Base-by-base conservation (phyloP, 2,113 vertebrate species). In the Peromyscus leucopus region DNA sequence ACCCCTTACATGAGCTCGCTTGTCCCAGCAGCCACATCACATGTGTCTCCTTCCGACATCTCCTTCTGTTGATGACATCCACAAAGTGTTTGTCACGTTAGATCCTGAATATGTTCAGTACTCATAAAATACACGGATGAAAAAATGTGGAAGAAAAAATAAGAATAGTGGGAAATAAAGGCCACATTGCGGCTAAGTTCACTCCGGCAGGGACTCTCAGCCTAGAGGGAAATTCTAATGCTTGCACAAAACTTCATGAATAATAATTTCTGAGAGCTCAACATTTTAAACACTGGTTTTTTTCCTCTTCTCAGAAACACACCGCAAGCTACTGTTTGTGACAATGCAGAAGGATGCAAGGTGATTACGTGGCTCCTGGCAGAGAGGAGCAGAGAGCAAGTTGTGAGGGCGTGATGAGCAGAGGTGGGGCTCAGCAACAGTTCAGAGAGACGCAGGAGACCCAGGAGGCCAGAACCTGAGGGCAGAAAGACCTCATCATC, bases 201-300 rank as follows among this genome's bases (percentile, higher is more conserved):
- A 0, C 87, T 91, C 89, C 82, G 84, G 95, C 95, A 94, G 95
- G 82, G 4, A 89, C 80, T 93, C 89, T 97, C 80, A 33, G 82
- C 96, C 96, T 90, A 0, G 2, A 97, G 96, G 90, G 90, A 92
- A 86, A 90, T 31, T 36, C 91, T 82, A 96, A 96, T 83, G 72
- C 91, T 95, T 61, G 57, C 63, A 93, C 76, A 90, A 96, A 95
- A 91, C 57, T 95, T 93, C 92, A 96, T 96, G 97, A 97, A 97
- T 96, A 97, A 97, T 97, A 91, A 97, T 97, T 96, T 97, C 91
- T 89, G 67, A 97, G 72, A 36, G 75, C 89, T 96, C 96, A 79
- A 79, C 94, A 89, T 93, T 96, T 97, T 96, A 98, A 97, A 94
- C 46, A 63, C 87, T 92, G 61, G 59, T 19, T n/a, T 78, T 69